Percentiles rank a stretch among this genome's conserved stretches.
Evolutionary conservation across 2,888 invertebrate species (phyloP).

Genomic region (Lathronympha strigana): DNA sequence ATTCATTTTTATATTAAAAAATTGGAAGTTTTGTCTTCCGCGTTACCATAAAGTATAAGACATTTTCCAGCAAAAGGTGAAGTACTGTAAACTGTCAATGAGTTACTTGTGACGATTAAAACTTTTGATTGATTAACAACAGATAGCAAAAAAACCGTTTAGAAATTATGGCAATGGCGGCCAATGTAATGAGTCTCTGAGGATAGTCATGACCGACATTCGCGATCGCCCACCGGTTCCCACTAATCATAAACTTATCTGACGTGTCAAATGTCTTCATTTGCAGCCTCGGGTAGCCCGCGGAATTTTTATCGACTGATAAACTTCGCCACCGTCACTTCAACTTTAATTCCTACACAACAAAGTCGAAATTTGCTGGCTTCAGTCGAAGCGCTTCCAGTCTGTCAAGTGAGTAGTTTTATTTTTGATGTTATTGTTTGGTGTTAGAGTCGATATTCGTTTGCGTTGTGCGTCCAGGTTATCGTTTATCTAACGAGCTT

Average conservation of each 20-base stretch:
- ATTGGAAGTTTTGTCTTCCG: too few species aligned
- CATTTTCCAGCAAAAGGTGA: too few species aligned
- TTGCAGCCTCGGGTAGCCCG: constrained; percentile 42
- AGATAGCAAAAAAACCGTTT: too few species aligned
- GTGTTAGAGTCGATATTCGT: constrained; percentile 11
- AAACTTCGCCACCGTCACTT: constrained; percentile 41
- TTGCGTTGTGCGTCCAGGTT: constrained; percentile 8
- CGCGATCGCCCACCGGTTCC: constrained; percentile 37
- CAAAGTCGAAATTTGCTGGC: constrained; percentile 8
- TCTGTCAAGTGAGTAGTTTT: neutral
- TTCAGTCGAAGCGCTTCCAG: neutral
- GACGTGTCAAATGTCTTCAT: constrained; percentile 48
- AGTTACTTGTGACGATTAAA: too few species aligned
- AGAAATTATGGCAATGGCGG: too few species aligned
- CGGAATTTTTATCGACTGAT: constrained; percentile 43
- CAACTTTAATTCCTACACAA: neutral
- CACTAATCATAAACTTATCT: constrained; percentile 29
- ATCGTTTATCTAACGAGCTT: constrained; percentile 38
- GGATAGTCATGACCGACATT: constrained; percentile 43
- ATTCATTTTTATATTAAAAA: too few species aligned
- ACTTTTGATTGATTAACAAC: too few species aligned
- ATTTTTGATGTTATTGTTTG: constrained; percentile 1
- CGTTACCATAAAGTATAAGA: too few species aligned
- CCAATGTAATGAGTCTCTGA: neutral
- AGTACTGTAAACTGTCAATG: too few species aligned